Conservation (phyloP, 2,888 invertebrate species). For the Lordiphosa andalusiaca region DNA sequence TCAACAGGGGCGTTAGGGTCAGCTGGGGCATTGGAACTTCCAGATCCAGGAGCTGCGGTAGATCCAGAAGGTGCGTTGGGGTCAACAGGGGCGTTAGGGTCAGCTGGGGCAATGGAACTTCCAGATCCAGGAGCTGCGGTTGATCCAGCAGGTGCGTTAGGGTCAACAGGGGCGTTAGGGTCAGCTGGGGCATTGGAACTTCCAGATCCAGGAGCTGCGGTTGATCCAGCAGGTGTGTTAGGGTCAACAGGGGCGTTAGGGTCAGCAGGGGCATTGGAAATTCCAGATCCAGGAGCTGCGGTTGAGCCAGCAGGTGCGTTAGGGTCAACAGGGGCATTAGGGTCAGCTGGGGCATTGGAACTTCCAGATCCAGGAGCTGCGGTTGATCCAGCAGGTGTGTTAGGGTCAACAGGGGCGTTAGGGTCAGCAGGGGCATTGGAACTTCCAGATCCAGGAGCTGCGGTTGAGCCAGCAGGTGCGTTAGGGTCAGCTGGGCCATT, state of each 20-base stretch:
- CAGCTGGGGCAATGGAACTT: slow-evolving; percentile 7
- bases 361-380: slow-evolving; percentile 17
- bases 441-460: not conserved
- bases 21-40: slow-evolving; percentile 1
- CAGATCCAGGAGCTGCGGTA: slow-evolving; percentile 15
- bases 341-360: slow-evolving; percentile 11
- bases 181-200: slow-evolving; percentile 10
- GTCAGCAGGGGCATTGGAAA: slow-evolving; percentile 4
- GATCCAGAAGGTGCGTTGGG: slow-evolving; percentile 28
- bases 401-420: slow-evolving; percentile 8
- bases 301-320: slow-evolving; percentile 28
- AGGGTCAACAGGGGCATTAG: slow-evolving; percentile 9
- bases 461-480: slow-evolving; percentile 14
- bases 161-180: slow-evolving; percentile 10
- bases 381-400: slow-evolving; percentile 18
- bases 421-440: slow-evolving; percentile 10
- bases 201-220: not conserved
- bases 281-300: slow-evolving; percentile 4
- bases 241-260: slow-evolving; percentile 13
- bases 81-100: slow-evolving; percentile 2
- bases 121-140: slow-evolving; percentile 24
- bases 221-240: slow-evolving; percentile 16
- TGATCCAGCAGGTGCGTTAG: slow-evolving; percentile 14
- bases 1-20: slow-evolving; percentile 7
- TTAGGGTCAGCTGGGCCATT: slow-evolving; percentile 9